Evolutionary conservation across 2,113 vertebrate genomes (phyloP), one percentile per base, ranked within the genome.

Genomic region (Bos javanicus): DNA sequence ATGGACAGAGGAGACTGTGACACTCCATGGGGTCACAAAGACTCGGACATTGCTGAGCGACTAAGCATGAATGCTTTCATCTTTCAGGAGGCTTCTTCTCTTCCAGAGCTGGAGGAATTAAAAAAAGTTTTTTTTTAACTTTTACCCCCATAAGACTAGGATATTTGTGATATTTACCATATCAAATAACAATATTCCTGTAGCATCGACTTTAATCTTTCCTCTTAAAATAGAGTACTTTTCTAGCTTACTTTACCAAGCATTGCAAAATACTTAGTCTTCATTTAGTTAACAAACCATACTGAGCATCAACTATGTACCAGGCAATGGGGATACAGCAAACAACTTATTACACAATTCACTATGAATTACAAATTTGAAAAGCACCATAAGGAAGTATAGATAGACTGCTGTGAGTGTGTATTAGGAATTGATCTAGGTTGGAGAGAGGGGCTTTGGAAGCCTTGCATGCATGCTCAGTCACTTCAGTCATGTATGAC

Each of bases 181-280:
- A 59, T 15, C 26, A 76, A 85, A 84, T 46, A 26, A 48, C 78
- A 96, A 25, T 64, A 94, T 83, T 83, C 36, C 36, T 56, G 78
- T 9, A 36, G 57, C 43, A 91, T 2, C 36, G 28, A 59, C 52
- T 87, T 95, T 86, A 87, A 36, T 59, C 3, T 83, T 92, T 60
- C 7, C 33, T 93, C 48, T 80, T 50, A 46, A 90, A 71, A 62
- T 89, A 82, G 62, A 86, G 11, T 16, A 71, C 91, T 43, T 76
- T 91, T 78, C 11, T n/a, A 78, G 23, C 82, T 87, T 95, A 56
- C 56, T 90, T 89, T 92, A 96, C 92, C 50, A 91, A 90, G 48
- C 28, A 82, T 5, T 56, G 33, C 5, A 33, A 92, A 80, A 85
- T 86, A 54, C 5, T 50, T 86, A 74, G 50, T 91, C 21, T 90